Percentiles rank a stretch among this genome's conserved stretches.
These are phyloP conservation scores for Maniola hyperantus DNA, from an alignment of 2,888 invertebrate genomes.

Conservation along the genomic window DNA sequence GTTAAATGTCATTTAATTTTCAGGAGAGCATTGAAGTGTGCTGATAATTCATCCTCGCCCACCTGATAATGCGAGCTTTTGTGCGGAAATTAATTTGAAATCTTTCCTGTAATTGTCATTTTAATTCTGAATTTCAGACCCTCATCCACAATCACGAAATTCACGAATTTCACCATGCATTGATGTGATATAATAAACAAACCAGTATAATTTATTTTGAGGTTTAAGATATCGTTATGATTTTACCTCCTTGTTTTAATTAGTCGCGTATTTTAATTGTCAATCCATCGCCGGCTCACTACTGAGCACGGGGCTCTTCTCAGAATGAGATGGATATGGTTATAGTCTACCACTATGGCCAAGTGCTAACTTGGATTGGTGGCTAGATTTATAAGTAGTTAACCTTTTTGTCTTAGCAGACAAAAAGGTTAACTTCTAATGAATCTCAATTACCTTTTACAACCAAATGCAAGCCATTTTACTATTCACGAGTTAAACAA, in stretches of 20 bases:
- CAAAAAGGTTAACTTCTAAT: no score
- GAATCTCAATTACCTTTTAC: neutral
- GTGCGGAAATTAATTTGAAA: constrained; percentile 70
- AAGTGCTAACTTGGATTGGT: no score
- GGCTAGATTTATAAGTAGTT: no score
- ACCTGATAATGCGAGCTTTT: constrained; percentile 61
- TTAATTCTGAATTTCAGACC: constrained; percentile 44
- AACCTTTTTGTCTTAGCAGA: no score
- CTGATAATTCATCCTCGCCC: constrained; percentile 67
- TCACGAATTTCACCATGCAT: constrained; percentile 1
- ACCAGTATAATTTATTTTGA: neutral
- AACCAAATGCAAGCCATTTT: neutral
- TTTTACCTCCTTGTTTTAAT: no score
- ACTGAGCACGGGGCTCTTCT: no score
- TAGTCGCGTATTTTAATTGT: no score
- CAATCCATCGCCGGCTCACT: no score
- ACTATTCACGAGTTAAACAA: constrained; percentile 3
- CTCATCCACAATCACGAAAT: constrained; percentile 1
- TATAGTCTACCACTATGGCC: no score
- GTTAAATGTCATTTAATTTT: constrained; percentile 74
- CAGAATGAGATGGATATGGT: no score
- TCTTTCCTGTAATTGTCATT: constrained; percentile 64
- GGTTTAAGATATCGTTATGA: neutral
- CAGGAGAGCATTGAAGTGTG: constrained; percentile 71
- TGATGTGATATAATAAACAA: constrained; percentile 7